phyloP scores from a whole-genome alignment of 64 coral and sea anemone species.

The Montipora foliosa region DNA sequence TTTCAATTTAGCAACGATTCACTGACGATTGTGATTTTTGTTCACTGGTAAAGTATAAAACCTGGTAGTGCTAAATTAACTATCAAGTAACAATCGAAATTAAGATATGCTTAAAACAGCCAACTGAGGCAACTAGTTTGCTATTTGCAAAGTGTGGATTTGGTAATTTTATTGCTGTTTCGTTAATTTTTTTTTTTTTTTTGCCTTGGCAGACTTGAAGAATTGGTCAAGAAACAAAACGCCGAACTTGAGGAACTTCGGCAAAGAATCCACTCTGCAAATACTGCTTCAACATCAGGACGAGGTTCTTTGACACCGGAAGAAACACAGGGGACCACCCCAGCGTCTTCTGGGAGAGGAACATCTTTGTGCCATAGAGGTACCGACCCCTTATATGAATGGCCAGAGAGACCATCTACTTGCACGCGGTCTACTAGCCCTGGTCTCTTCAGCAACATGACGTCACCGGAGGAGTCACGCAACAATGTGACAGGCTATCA shows the following conservation, averaged over 20 bases:
- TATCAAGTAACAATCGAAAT: too few relatives aligned
- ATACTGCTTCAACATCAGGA: conserved; percentile 32
- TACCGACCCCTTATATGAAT: conserved; percentile 35
- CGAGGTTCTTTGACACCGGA: conserved; percentile 41
- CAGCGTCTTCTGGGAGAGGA: background rate
- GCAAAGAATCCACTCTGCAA: background rate
- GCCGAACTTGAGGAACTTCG: conserved; percentile 26
- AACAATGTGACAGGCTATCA: background rate
- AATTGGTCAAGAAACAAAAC: conserved; percentile 31
- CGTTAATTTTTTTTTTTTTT: background rate
- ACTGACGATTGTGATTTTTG: too few relatives aligned
- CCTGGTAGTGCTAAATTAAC: too few relatives aligned
- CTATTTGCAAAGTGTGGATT: too few relatives aligned
- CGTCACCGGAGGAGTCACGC: background rate
- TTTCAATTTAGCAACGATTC: too few relatives aligned
- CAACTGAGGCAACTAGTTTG: too few relatives aligned
- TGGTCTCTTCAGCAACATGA: background rate
- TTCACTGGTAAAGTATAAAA: too few relatives aligned
- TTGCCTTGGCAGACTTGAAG: conserved; percentile 12
- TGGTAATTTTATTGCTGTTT: background rate
- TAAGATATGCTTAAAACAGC: too few relatives aligned
- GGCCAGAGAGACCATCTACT: conserved; percentile 36
- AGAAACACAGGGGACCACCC: background rate
- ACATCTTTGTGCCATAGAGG: conserved; percentile 20
- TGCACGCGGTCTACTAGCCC: conserved; percentile 40